Percentiles rank a stretch among this genome's conserved stretches.
Conservation (phyloP, 2,113 vertebrate species). For the Marcusenius ussheri region DNA sequence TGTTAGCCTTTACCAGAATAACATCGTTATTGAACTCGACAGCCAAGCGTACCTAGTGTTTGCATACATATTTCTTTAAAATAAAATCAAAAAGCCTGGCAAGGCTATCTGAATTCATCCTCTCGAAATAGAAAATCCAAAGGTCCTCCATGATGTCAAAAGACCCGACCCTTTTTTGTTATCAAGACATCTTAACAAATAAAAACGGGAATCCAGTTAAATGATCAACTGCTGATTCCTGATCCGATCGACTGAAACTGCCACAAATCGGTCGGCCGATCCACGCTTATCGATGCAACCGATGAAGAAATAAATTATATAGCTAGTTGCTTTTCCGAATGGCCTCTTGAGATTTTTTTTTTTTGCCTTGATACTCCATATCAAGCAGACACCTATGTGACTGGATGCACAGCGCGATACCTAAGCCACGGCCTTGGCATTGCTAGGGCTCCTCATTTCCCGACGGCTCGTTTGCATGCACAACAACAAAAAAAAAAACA, state of each 20-base stretch:
- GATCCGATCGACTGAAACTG: neutral
- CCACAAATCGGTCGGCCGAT: neutral
- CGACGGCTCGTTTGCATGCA: conserved; percentile 2
- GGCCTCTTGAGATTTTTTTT: conserved; percentile 18
- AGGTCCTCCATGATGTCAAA: conserved; percentile 51
- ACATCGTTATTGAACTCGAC: conserved; percentile 1
- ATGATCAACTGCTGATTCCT: neutral
- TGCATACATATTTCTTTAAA: neutral
- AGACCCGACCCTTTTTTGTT: conserved; percentile 39
- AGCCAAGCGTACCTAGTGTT: neutral
- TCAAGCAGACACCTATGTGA: conserved; percentile 17
- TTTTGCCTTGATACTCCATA: conserved; percentile 15
- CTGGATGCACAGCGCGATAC: conserved; percentile 22
- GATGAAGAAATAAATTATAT: neutral
- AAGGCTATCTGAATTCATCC: neutral
- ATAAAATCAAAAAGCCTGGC: neutral
- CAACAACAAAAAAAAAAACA: neutral
- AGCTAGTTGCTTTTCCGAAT: neutral
- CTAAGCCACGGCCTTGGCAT: conserved; percentile 32
- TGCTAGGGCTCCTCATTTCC: conserved; percentile 36
- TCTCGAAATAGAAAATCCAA: conserved; percentile 22
- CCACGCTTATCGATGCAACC: neutral
- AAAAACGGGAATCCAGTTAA: neutral
- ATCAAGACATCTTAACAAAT: conserved; percentile 22
- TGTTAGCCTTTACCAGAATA: conserved; percentile 3